phyloP scores from a whole-genome alignment of 2,888 invertebrate genomes.

The Drosophila flavopinicola region DNA sequence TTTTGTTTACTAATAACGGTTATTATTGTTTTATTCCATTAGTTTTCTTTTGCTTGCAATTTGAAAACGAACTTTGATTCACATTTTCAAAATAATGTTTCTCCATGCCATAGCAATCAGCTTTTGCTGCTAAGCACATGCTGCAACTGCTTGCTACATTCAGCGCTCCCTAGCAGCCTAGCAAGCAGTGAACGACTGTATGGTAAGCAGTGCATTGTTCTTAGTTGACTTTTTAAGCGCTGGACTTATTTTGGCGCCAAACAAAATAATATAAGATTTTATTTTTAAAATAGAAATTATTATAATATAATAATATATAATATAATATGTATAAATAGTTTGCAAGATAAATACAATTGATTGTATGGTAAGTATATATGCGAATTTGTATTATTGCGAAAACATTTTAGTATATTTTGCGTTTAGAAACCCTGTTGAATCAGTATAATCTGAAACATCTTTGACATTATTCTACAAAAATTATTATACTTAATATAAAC shows the following conservation, averaged over 20 bases:
- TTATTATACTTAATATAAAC: too few species aligned
- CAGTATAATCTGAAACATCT: too few species aligned
- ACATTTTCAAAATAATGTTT: background rate
- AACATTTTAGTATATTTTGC: too few species aligned
- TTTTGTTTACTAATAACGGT: background rate
- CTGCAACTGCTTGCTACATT: background rate
- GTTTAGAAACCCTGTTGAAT: too few species aligned
- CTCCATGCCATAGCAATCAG: constrained; percentile 6
- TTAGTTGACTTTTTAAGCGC: background rate
- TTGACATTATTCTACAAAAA: too few species aligned
- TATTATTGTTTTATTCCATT: background rate
- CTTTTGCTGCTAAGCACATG: constrained; percentile 7
- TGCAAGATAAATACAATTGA: background rate
- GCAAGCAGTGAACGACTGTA: background rate
- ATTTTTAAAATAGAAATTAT: too few species aligned
- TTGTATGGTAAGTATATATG: too few species aligned
- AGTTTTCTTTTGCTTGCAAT: background rate
- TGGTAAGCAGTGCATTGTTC: background rate
- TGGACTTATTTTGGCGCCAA: constrained; percentile 32
- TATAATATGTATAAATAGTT: too few species aligned
- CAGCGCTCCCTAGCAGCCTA: background rate
- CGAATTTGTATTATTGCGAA: too few species aligned
- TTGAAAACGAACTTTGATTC: background rate
- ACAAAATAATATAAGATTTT: too few species aligned
- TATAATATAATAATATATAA: too few species aligned